Conservation (phyloP, 2,888 invertebrate species). For the Stramonita haemastoma region DNA sequence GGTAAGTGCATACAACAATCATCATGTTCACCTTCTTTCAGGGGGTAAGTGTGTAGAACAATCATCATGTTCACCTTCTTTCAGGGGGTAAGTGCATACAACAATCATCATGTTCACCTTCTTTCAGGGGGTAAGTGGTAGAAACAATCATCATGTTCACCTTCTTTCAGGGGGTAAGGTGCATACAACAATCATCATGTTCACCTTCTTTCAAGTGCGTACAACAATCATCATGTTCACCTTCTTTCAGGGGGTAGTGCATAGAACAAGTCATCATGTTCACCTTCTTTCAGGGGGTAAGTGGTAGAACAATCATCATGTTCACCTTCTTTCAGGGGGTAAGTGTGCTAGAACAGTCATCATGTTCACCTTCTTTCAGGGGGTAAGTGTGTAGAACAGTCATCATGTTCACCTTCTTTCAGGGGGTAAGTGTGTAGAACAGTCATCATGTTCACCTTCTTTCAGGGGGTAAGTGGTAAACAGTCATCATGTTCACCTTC, state of each 20-base stretch:
- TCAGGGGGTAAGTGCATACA: constrained; percentile 26
- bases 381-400: constrained; percentile 47
- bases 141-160: constrained; percentile 70
- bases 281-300: constrained; percentile 13
- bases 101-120: constrained; percentile 45
- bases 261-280: constrained; percentile 54
- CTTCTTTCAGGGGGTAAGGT: constrained; percentile 11
- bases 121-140: constrained; percentile 16
- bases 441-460: constrained; percentile 43
- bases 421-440: constrained; percentile 37
- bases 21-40: constrained; percentile 19
- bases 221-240: constrained; percentile 46
- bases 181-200: constrained; percentile 47
- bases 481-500: constrained; percentile 42
- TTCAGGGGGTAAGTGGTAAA: constrained; percentile 34
- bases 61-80: constrained; percentile 36
- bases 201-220: constrained; percentile 27
- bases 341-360: constrained; percentile 47
- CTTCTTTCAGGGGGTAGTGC: constrained; percentile 23
- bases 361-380: constrained; percentile 20
- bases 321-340: constrained; percentile 16
- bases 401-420: constrained; percentile 16
- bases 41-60: constrained; percentile 44
- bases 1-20: constrained; percentile 47
- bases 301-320: constrained; percentile 46